A percentile compares a stretch with the other conserved stretches of the same genome.
phyloP scores from a whole-genome alignment of 2,113 vertebrate genomes.

The Myrmecobius fasciatus region DNA sequence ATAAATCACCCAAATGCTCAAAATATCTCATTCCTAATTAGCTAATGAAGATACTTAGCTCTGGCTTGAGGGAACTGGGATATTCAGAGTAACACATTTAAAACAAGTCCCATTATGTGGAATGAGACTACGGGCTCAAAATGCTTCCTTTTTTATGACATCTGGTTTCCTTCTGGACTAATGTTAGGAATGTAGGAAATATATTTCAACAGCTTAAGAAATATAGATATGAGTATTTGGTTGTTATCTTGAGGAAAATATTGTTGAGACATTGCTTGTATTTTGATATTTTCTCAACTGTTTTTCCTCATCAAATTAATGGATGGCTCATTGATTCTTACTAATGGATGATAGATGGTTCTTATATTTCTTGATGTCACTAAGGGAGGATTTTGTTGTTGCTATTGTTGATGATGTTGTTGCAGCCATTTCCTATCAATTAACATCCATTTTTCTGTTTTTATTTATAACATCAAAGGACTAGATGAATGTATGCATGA shows the following conservation, averaged over 20 bases:
- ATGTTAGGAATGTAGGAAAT: neutral
- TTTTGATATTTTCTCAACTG: neutral
- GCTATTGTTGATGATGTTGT: neutral
- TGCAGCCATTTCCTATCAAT: neutral
- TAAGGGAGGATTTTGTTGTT: neutral
- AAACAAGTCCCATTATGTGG: neutral
- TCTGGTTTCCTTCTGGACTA: neutral
- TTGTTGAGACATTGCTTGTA: neutral
- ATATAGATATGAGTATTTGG: neutral
- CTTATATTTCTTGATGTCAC: neutral
- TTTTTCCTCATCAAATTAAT: neutral
- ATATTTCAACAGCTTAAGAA: neutral
- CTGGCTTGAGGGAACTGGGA: constrained; percentile 62
- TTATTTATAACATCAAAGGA: neutral
- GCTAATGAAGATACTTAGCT: constrained; percentile 68
- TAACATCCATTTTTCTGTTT: neutral
- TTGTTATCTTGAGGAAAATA: neutral
- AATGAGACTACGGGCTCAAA: neutral
- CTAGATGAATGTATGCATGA: neutral
- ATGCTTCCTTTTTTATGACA: neutral
- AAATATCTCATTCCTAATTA: constrained; percentile 76
- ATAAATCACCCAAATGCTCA: constrained; percentile 69
- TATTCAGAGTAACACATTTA: neutral
- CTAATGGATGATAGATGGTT: neutral
- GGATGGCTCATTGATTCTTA: neutral